A percentile compares a stretch with the other conserved stretches of the same genome.
Evolutionary conservation across 1,140 invertebrate genomes (phyloP).

Genomic region (Cotesia vestalis): DNA sequence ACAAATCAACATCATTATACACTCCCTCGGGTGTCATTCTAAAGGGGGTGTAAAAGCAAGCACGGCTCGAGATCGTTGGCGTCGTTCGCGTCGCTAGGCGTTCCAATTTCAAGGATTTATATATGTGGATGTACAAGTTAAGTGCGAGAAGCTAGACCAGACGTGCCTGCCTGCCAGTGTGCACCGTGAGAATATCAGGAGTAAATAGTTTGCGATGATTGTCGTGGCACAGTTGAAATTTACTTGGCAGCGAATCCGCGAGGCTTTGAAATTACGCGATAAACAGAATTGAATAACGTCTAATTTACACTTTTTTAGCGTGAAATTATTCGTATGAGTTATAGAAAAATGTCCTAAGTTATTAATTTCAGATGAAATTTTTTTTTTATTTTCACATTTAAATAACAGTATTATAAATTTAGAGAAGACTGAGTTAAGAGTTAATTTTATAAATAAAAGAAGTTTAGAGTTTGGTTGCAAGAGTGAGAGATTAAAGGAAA

Average conservation of each 20-base stretch:
- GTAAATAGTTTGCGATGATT: slow-evolving; percentile 32
- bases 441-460: too few species aligned
- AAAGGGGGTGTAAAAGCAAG: slow-evolving; percentile 11
- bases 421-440: too few species aligned
- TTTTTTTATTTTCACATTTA: too few species aligned
- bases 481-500: too few species aligned
- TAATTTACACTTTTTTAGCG: neutral
- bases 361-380: too few species aligned
- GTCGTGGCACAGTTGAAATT: slow-evolving; percentile 17
- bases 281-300: neutral
- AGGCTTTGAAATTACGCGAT: slow-evolving; percentile 14
- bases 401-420: too few species aligned
- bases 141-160: slow-evolving; percentile 18
- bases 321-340: too few species aligned
- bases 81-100: slow-evolving; percentile 18
- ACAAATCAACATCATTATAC: slow-evolving; percentile 33
- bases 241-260: slow-evolving; percentile 2
- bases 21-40: slow-evolving; percentile 22
- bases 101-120: slow-evolving; percentile 34
- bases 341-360: too few species aligned
- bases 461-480: too few species aligned
- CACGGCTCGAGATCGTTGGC: slow-evolving; percentile 20
- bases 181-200: slow-evolving; percentile 21
- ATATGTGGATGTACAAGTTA: slow-evolving; percentile 26
- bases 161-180: slow-evolving; percentile 5